Conservation (phyloP, 92 coral and sea anemone species). For the Siderastrea siderea region DNA sequence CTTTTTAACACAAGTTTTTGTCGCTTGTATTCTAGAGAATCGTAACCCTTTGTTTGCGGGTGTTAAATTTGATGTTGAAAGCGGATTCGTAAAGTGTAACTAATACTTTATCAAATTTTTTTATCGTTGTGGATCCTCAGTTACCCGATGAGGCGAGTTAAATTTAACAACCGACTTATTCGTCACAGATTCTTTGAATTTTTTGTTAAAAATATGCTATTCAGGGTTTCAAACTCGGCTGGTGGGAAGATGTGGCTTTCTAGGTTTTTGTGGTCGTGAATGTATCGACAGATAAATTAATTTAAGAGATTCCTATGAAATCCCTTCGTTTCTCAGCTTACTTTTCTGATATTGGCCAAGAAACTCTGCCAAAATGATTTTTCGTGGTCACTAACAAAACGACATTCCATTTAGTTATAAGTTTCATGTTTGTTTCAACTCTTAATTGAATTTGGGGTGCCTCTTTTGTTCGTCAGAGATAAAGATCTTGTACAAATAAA, state of each 20-base stretch:
- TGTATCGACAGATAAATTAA: conserved; percentile 2
- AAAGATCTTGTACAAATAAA: conserved; percentile 19
- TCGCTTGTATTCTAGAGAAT: not conserved
- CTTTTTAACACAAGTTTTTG: not conserved
- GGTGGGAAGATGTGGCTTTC: not conserved
- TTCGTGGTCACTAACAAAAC: not conserved
- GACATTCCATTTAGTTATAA: conserved; percentile 13
- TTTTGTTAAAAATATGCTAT: conserved; percentile 3
- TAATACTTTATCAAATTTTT: not conserved
- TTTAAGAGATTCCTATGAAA: not conserved
- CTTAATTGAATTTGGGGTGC: conserved; percentile 17
- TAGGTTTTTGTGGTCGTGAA: not conserved
- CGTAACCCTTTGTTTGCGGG: not conserved
- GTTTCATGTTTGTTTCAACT: conserved; percentile 28
- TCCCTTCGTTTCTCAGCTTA: not conserved
- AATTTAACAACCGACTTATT: not conserved
- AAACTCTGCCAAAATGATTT: not conserved
- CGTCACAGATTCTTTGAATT: not conserved
- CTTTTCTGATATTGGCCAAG: not conserved
- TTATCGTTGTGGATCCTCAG: conserved; percentile 41
- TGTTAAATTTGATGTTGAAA: not conserved
- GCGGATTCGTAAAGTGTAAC: not conserved
- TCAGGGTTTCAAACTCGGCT: conserved; percentile 2
- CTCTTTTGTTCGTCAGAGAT: conserved; percentile 10
- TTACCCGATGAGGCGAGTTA: conserved; percentile 27